A percentile compares a stretch with the other conserved stretches of the same genome.
These are phyloP conservation scores for Paramormyrops kingsleyae DNA, from an alignment of 2,113 vertebrate species.

Conservation along the genomic window DNA sequence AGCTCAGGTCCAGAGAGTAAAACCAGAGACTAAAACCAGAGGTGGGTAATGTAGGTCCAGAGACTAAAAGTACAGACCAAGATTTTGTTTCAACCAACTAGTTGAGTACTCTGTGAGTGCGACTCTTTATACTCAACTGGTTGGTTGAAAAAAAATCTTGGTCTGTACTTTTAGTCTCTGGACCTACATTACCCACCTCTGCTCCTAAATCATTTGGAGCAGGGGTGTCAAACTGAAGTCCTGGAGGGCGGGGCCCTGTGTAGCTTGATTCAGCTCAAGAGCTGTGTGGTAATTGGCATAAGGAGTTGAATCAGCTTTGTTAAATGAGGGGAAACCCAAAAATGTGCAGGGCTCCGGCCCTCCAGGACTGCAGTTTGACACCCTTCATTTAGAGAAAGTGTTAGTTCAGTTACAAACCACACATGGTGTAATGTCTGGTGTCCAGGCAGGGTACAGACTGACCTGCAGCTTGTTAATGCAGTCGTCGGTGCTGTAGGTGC, in stretches of 20 bases:
- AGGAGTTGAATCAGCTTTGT: no score
- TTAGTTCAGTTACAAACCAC: background rate
- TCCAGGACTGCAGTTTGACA: no score
- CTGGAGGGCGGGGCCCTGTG: no score
- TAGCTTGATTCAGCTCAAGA: no score
- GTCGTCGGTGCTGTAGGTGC: slow-evolving; percentile 66
- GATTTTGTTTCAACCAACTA: background rate
- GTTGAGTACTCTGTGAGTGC: background rate
- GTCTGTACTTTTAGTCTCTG: background rate
- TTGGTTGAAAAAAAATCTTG: background rate
- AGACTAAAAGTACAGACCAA: background rate
- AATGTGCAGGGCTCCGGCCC: no score
- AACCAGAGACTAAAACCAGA: no score
- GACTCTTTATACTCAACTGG: background rate
- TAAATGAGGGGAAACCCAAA: no score
- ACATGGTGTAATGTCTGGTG: background rate
- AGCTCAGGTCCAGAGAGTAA: background rate
- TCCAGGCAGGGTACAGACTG: slow-evolving; percentile 33
- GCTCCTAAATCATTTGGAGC: background rate
- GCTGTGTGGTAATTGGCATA: no score
- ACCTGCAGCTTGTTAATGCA: slow-evolving; percentile 80
- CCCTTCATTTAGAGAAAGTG: no score
- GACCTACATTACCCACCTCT: background rate
- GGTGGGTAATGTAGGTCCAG: no score
- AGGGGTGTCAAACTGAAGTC: no score